phyloP scores from a whole-genome alignment of 2,113 vertebrate genomes.

The Astur gentilis region DNA sequence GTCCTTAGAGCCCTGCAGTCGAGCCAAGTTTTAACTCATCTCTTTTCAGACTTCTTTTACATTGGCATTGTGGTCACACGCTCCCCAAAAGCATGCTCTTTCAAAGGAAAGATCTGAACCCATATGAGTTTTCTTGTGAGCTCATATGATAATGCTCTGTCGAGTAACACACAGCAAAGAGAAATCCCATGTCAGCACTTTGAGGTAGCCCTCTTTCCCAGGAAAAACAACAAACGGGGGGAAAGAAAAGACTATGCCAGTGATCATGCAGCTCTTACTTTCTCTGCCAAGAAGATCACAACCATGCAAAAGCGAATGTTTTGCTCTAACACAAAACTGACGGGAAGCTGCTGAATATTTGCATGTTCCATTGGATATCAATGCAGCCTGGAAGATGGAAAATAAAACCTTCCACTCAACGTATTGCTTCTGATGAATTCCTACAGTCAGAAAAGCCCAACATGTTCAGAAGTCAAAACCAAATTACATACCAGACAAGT shows the following conservation, averaged over 20 bases:
- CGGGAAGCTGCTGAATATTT: not conserved
- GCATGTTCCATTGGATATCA: not conserved
- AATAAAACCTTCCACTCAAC: not conserved
- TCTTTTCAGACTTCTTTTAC: not conserved
- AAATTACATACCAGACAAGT: constrained; percentile 32
- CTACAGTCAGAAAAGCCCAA: not conserved
- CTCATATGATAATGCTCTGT: not conserved
- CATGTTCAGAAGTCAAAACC: not conserved
- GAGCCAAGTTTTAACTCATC: not conserved
- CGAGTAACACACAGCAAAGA: not conserved
- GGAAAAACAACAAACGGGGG: not conserved
- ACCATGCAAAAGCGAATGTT: not conserved
- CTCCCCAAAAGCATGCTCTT: not conserved
- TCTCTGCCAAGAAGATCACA: constrained; percentile 10
- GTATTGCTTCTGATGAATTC: not conserved
- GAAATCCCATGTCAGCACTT: not conserved
- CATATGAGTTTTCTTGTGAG: not conserved
- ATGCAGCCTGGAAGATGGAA: not conserved
- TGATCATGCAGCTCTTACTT: not conserved
- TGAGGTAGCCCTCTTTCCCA: not conserved
- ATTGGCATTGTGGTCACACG: not conserved
- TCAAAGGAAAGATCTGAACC: not conserved
- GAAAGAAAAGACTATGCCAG: not conserved
- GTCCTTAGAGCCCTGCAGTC: not conserved
- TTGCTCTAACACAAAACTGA: not conserved